Base-by-base conservation (phyloP, 1,140 invertebrate genomes). In the Macrosteles quadrilineatus region DNA sequence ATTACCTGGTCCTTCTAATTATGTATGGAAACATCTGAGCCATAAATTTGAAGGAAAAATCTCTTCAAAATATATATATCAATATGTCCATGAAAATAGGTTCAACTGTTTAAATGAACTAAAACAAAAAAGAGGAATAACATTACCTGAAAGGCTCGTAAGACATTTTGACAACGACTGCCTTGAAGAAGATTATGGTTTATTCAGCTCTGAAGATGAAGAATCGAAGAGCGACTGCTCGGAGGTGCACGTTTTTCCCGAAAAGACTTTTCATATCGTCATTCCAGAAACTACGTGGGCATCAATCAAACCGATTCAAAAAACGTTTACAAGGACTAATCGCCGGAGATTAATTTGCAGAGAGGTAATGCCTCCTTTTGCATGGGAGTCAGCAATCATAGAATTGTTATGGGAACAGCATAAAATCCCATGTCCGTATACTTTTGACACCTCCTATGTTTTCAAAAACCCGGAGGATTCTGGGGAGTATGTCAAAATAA, bases 71-170 rank as follows among this genome's bases (percentile, higher is more conserved):
- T 65, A 65, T 29, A 31, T 65, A 25, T 65, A 65, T 32, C 2
- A 30, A 43, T 2, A 31, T 32, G 63, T 65, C 29, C 25, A 65
- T n/a, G 63, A 65, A n/a, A 65, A 32, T 65, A 1, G 63, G 25
- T 14, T 31, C 25, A 32, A 65, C n/a, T 32, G 11, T n/a, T 65
- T 31, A 31, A 25, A 23, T 14, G 30, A 65, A 9, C 9, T 36
- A 29, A 21, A 14, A 32, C 4, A 50, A 4, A 4, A 32, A 19
- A 1, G 32, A 19, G 17, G 30, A 65, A 65, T 65, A 4, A 36
- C 31, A 1, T 29, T 29, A 50, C 47, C 47, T 4, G 47, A 11
- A 50, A 36, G 23, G 12, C 25, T 29, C n/a, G 31, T 31, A 32
- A 21, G 4, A 36, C 32, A 36, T 14, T 6, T 4, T 36, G 32